Percentiles rank a stretch among this genome's conserved stretches.
These are phyloP conservation scores for Drosophila chauvacae DNA, from an alignment of 1,140 invertebrate genomes.

Conservation along the genomic window DNA sequence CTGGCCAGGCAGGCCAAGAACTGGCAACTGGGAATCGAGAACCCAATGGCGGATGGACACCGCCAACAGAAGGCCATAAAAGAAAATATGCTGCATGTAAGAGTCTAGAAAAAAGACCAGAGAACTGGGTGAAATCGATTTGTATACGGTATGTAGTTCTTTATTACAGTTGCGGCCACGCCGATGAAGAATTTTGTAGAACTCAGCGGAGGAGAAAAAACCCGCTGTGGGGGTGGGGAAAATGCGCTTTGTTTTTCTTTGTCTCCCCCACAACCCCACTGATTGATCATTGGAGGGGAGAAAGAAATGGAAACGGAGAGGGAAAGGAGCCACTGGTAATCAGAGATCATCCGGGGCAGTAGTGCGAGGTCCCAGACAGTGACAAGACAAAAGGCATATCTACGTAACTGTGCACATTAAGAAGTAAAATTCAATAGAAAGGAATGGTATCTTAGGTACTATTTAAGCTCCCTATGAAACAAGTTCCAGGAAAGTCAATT, in stretches of 20 bases:
- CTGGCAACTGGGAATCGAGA: constrained; percentile 19
- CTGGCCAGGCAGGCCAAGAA: constrained; percentile 21
- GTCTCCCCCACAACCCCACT: neutral
- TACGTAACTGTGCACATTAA: neutral
- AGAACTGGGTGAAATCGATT: constrained; percentile 77
- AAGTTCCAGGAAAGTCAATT: neutral
- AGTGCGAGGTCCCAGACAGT: constrained; percentile 23
- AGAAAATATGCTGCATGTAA: constrained; percentile 70
- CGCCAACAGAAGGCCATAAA: constrained; percentile 62
- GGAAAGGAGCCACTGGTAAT: constrained; percentile 12
- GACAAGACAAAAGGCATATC: constrained; percentile 36
- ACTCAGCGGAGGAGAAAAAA: constrained; percentile 24
- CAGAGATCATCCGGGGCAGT: constrained; percentile 18
- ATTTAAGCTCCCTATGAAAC: neutral
- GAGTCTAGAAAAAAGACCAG: constrained; percentile 31
- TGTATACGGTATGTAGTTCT: constrained; percentile 64
- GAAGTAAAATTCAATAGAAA: neutral
- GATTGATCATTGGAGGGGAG: constrained; percentile 30
- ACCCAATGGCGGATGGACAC: constrained; percentile 19
- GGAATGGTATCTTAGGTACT: too few species aligned
- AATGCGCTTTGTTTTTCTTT: constrained; percentile 35
- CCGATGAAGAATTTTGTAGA: constrained; percentile 39
- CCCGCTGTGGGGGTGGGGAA: constrained; percentile 22
- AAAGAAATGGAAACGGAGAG: constrained; percentile 12
- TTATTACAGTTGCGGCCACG: constrained; percentile 42